Conservation (phyloP, 2,888 invertebrate species). For the Druceiella hillmani region DNA sequence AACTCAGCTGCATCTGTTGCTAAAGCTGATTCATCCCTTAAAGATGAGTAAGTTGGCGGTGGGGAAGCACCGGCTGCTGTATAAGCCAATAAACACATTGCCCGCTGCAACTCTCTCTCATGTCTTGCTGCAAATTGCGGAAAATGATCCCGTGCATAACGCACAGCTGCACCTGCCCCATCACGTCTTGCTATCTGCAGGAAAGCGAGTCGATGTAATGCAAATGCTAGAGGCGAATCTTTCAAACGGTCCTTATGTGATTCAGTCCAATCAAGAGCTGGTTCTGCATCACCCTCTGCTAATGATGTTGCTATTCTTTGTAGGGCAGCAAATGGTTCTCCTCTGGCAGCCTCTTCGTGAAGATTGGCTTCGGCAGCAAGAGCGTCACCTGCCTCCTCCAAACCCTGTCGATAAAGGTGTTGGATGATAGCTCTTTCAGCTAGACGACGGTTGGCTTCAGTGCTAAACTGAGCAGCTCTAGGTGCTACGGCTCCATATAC, state of each 20-base stretch:
- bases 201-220: conserved; percentile 32
- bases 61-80: conserved; percentile 31
- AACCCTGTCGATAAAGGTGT: conserved; percentile 92
- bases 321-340: conserved; percentile 40
- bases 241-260: conserved; percentile 67
- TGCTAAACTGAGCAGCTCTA: conserved; percentile 73
- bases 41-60: conserved; percentile 29
- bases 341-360: conserved; percentile 68
- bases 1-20: conserved; percentile 86
- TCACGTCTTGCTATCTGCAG: conserved; percentile 34
- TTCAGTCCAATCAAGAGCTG: conserved; percentile 85
- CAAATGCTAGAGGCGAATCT: conserved; percentile 45
- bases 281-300: conserved; percentile 71
- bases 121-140: conserved; percentile 54
- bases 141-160: conserved; percentile 81
- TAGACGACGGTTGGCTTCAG: conserved; percentile 50
- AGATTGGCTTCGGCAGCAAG: conserved; percentile 61
- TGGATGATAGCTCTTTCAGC: conserved; percentile 79
- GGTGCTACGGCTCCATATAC: conserved; percentile 87
- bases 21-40: conserved; percentile 55
- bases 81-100: conserved; percentile 47
- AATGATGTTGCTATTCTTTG: conserved; percentile 87
- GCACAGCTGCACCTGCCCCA: conserved; percentile 78
- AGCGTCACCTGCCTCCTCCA: conserved; percentile 87
- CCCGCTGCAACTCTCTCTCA: conserved; percentile 42